Evolutionary conservation across 2,888 invertebrate species (phyloP).

Genomic region (Nemotelus pantherinus): DNA sequence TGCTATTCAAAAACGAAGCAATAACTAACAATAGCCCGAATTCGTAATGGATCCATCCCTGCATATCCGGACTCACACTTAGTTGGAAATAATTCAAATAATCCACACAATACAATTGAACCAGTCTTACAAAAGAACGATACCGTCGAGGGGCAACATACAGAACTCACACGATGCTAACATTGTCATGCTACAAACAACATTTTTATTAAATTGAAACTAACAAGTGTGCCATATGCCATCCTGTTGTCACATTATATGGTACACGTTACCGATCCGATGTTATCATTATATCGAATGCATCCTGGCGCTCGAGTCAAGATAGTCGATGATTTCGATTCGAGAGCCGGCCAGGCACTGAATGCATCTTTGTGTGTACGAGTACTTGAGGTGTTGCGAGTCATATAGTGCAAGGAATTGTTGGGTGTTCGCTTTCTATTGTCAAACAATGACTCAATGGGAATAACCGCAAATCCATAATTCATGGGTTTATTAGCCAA

Average conservation of each 20-base stretch:
- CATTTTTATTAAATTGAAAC: constrained; percentile 43
- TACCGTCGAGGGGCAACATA: background rate
- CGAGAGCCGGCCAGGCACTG: constrained; percentile 12
- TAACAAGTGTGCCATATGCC: constrained; percentile 44
- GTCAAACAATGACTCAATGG: constrained; percentile 33
- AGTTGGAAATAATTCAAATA: constrained; percentile 24
- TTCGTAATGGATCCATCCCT: background rate
- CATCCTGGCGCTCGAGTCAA: constrained; percentile 6
- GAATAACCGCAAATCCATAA: constrained; percentile 41
- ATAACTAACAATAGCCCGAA: background rate
- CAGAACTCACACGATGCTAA: constrained; percentile 36
- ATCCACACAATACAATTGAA: constrained; percentile 6
- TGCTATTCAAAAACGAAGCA: background rate
- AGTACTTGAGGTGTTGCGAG: constrained; percentile 4
- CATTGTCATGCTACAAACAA: background rate
- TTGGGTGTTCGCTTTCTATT: constrained; percentile 7
- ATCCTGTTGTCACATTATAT: constrained; percentile 38
- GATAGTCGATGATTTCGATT: background rate
- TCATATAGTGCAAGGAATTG: constrained; percentile 11
- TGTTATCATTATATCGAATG: constrained; percentile 34
- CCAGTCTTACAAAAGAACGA: background rate
- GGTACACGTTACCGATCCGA: constrained; percentile 19
- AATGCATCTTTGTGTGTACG: constrained; percentile 19
- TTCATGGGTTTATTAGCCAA: constrained; percentile 44
- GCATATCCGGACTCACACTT: background rate